Evolutionary conservation across 2,888 invertebrate species (phyloP), one percentile per base, ranked within the genome.

Genomic region (Nudaria mundana): DNA sequence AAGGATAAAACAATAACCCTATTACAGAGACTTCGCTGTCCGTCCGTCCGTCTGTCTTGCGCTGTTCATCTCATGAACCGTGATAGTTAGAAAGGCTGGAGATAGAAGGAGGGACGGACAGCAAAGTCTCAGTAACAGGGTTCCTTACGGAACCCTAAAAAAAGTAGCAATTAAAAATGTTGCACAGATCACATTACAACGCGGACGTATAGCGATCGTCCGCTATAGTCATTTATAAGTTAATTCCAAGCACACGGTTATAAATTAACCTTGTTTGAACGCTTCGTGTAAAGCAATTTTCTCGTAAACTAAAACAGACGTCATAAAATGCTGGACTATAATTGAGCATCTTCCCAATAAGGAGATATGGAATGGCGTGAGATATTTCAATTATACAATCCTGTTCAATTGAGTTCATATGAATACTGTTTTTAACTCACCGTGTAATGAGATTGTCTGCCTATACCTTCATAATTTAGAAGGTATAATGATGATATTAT

Each of bases 391-490:
- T 30, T 30, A 12, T 13, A 16, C n/a, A 7, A 24, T 4, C 30
- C 8, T 18, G 16, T 24, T 23, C 11, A 30, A 37, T 30, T 37
- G 24, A 30, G 29, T 8, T 5, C 12, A 3, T 10, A 37, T 37
- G 15, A 37, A 37, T 30, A 24, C 11, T 24, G 16, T 12, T 24
- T 30, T 30, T 30, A 37, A 30, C 30, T 13, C 24, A 5, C 16
- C n/a, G 15, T 14, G 8, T 35, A 28, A 28, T 37, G 24, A 37
- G 37, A 5, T 15, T 30, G 37, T 23, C 37, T 30, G 12, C 23
- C 23, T 37, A 30, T 12, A 5, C 8, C 6, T 14, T 8, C 10
- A 36, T 10, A 29, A 22, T 11, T 22, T 29, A 15, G 10, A 36
- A 5, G n/a, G n/a, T 28, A 29, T 35, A 20, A 35, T 28, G 28